Conservation (phyloP, 1,140 invertebrate species). For the Pectinophora gossypiella region DNA sequence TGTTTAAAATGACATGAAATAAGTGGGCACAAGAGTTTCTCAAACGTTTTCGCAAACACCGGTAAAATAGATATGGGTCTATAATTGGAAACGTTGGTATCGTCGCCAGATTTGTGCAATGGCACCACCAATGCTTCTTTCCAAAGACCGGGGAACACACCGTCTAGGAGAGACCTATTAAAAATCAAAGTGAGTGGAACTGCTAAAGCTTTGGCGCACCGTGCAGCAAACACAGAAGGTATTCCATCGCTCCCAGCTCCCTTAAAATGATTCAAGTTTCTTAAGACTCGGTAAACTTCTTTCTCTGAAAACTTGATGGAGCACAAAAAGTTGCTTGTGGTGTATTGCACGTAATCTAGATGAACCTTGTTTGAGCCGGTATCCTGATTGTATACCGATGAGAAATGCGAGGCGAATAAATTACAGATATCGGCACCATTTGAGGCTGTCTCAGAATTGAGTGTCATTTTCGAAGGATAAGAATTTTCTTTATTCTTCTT, state of each 20-base stretch:
- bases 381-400: not conserved
- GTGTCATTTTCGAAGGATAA: not conserved
- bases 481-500: not conserved
- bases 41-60: slow-evolving; percentile 24
- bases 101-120: slow-evolving; percentile 16
- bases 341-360: not conserved
- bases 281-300: slow-evolving; percentile 5
- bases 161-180: slow-evolving; percentile 19
- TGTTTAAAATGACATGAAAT: slow-evolving; percentile 14
- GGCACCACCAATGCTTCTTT: slow-evolving; percentile 24
- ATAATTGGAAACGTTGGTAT: slow-evolving; percentile 14
- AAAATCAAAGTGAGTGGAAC: slow-evolving; percentile 17
- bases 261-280: slow-evolving; percentile 12
- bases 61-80: slow-evolving; percentile 28
- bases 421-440: not conserved
- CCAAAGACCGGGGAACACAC: slow-evolving; percentile 21
- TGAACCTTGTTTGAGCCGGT: not conserved
- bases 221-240: slow-evolving; percentile 14
- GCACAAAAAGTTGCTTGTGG: not conserved
- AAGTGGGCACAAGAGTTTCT: slow-evolving; percentile 17
- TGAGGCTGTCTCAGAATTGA: not conserved
- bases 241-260: slow-evolving; percentile 19
- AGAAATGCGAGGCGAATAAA: not conserved
- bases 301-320: not conserved
- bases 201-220: slow-evolving; percentile 11